Evolutionary conservation across 2,113 vertebrate genomes (phyloP).

Genomic region (Rhodinocichla rosea): DNA sequence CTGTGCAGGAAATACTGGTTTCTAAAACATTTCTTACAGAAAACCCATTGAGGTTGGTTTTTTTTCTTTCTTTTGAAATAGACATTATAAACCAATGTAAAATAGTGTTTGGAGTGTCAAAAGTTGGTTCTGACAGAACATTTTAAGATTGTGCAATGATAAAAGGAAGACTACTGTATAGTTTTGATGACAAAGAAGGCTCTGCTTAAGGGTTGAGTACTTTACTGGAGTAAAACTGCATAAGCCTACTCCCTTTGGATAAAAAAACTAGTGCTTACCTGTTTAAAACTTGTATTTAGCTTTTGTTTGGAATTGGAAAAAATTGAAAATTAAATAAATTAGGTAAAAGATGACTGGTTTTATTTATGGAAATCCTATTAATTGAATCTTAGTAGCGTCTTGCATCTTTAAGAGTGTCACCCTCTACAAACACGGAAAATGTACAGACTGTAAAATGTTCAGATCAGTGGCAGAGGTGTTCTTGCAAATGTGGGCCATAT

Average conservation of each 20-base stretch:
- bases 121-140: conserved; percentile 76
- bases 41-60: conserved; percentile 46
- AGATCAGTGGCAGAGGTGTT: background rate
- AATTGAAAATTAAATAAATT: conserved; percentile 81
- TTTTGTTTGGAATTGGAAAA: conserved; percentile 83
- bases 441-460: background rate
- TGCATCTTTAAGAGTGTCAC: background rate
- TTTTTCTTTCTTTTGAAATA: conserved; percentile 56
- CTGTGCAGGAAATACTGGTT: conserved; percentile 87
- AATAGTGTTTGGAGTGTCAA: conserved; percentile 74
- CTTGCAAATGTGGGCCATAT: background rate
- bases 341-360: conserved; percentile 71
- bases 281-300: conserved; percentile 84
- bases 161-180: conserved; percentile 83
- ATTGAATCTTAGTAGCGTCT: background rate
- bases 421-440: background rate
- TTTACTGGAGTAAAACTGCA: conserved; percentile 83
- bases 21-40: conserved; percentile 77
- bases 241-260: conserved; percentile 83
- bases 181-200: conserved; percentile 77
- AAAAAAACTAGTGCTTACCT: conserved; percentile 81
- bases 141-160: conserved; percentile 80
- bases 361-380: background rate
- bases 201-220: conserved; percentile 81
- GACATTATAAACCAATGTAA: conserved; percentile 72